These are phyloP conservation scores for Circaetus cinerascens DNA, from an alignment of 2,113 vertebrate genomes.

Conservation along the genomic window DNA sequence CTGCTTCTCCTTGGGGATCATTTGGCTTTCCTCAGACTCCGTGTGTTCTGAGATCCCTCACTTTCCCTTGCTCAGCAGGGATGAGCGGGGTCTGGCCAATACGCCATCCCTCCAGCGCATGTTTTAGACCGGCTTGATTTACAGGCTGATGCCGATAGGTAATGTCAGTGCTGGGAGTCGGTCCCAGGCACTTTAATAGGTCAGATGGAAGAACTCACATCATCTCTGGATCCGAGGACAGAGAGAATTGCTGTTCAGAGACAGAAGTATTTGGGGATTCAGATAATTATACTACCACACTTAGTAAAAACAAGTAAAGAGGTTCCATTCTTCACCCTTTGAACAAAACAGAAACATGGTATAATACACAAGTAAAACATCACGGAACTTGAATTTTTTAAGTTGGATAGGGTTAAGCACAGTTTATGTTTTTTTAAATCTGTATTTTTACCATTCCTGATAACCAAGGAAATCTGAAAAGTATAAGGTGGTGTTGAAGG, in stretches of 20 bases:
- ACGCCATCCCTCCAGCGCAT: accelerated
- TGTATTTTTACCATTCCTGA: neutral
- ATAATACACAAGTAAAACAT: neutral
- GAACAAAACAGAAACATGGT: neutral
- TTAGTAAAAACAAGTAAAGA: neutral
- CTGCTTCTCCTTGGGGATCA: neutral
- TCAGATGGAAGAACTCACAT: neutral
- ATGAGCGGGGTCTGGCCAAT: neutral
- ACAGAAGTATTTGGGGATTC: neutral
- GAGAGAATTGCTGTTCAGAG: neutral
- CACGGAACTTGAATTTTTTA: neutral
- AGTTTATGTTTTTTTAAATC: neutral
- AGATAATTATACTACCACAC: neutral
- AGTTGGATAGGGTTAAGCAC: neutral
- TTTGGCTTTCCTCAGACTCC: neutral
- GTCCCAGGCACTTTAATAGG: neutral
- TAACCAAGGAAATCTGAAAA: neutral
- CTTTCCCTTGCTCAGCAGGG: neutral
- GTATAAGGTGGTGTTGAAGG: neutral
- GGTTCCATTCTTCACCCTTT: neutral
- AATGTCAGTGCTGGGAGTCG: neutral
- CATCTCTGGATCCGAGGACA: neutral
- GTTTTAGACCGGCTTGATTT: neutral
- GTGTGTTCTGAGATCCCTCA: neutral
- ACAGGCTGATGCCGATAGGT: neutral